These are phyloP conservation scores for Rhabdornis inornatus DNA, from an alignment of 2,113 vertebrate genomes.

Conservation along the genomic window DNA sequence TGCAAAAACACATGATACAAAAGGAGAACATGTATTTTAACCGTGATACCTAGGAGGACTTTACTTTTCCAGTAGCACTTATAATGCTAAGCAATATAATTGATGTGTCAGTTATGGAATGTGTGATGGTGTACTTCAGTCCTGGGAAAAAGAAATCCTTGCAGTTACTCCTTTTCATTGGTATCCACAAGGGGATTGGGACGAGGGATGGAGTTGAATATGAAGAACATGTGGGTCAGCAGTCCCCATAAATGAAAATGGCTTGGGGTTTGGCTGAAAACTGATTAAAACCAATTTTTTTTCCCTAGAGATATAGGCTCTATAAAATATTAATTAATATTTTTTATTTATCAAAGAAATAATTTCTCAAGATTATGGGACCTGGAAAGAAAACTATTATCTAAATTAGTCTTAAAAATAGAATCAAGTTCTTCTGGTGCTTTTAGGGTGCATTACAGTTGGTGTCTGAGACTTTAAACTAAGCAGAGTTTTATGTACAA, in stretches of 20 bases:
- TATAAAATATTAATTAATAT: not conserved
- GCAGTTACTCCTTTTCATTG: not conserved
- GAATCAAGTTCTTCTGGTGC: not conserved
- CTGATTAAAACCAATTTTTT: not conserved
- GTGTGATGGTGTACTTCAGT: not conserved
- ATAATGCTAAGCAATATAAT: not conserved
- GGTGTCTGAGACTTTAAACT: not conserved
- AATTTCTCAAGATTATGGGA: not conserved
- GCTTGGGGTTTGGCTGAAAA: not conserved
- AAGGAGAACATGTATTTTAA: not conserved
- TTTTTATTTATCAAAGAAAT: not conserved
- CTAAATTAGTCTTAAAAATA: not conserved
- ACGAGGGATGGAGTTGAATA: rapidly evolving
- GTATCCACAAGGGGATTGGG: rapidly evolving
- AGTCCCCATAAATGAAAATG: not conserved
- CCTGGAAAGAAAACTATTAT: not conserved
- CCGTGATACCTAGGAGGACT: not conserved
- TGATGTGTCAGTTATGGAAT: not conserved
- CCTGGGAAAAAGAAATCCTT: not conserved
- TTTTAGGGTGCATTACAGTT: not conserved
- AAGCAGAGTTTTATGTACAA: not conserved
- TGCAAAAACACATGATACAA: not conserved
- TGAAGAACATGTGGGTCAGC: not conserved
- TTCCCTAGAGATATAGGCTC: not conserved
- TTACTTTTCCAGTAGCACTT: not conserved